Percentiles rank a stretch among this genome's conserved stretches.
Conservation (phyloP, 1,140 invertebrate genomes). For the Pseudomyrmex concolor region DNA sequence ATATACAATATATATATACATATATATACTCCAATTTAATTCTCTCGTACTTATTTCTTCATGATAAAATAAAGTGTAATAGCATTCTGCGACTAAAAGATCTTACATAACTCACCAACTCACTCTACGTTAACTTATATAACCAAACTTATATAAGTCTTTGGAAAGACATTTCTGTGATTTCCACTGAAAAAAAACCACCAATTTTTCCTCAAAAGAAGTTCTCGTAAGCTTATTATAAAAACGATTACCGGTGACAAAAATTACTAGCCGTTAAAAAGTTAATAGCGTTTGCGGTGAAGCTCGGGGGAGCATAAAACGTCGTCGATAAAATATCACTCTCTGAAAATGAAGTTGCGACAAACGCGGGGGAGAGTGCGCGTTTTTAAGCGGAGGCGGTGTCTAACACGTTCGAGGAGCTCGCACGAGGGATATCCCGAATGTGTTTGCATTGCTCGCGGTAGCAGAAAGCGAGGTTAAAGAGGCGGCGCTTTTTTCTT, state of each 20-base stretch:
- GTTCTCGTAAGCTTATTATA: background rate
- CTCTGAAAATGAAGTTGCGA: conserved; percentile 43
- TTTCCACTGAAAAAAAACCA: background rate
- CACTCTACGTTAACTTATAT: background rate
- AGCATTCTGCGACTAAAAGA: too few relatives aligned
- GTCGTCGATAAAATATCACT: conserved; percentile 13
- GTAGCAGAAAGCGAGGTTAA: conserved; percentile 41
- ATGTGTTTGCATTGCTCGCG: conserved; percentile 57
- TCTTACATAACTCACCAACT: too few relatives aligned
- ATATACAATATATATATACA: too few relatives aligned
- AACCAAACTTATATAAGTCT: background rate
- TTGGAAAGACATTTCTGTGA: background rate
- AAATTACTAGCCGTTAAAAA: background rate
- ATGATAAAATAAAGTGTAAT: too few relatives aligned
- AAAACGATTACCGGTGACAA: background rate
- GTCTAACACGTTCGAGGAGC: conserved; percentile 13
- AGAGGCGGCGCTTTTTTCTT: conserved; percentile 33
- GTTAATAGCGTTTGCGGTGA: conserved; percentile 1
- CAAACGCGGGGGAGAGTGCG: background rate
- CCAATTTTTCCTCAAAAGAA: too few relatives aligned
- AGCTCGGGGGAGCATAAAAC: background rate
- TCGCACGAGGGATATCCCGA: conserved; percentile 13
- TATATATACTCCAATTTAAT: too few relatives aligned
- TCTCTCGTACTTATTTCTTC: too few relatives aligned
- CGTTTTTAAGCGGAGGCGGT: conserved; percentile 11